A percentile compares a stretch with the other conserved stretches of the same genome.
phyloP scores from a whole-genome alignment of 2,888 invertebrate species.

The Torymus tubicola region DNA sequence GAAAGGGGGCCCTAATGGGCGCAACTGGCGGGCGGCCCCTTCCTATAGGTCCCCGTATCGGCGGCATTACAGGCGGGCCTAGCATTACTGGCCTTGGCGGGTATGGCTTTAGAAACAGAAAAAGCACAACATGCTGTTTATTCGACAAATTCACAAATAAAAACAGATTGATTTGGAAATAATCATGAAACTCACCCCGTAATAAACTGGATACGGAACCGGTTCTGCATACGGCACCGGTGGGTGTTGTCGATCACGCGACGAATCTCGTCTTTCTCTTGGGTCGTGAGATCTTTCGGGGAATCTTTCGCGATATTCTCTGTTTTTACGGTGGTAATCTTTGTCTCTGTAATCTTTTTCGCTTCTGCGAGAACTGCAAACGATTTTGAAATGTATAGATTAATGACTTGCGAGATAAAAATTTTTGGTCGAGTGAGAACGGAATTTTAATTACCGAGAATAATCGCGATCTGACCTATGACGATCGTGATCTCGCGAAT shows the following conservation, averaged over 20 bases:
- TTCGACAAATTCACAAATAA: too few relatives aligned
- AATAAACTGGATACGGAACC: conserved; percentile 42
- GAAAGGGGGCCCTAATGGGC: conserved; percentile 25
- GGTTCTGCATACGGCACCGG: conserved; percentile 25
- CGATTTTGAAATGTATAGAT: background rate
- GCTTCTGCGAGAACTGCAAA: background rate
- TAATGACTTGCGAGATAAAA: background rate
- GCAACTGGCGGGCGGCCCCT: conserved; percentile 15
- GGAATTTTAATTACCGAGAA: conserved; percentile 23
- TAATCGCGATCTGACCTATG: conserved; percentile 44
- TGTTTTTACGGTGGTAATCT: too few relatives aligned
- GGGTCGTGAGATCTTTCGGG: conserved; percentile 23
- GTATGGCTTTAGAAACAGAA: conserved; percentile 15
- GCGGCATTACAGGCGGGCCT: conserved; percentile 23
- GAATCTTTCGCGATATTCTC: conserved; percentile 22
- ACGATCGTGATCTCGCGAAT: conserved; percentile 37
- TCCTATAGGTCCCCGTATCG: conserved; percentile 32
- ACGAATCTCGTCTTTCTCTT: conserved; percentile 24
- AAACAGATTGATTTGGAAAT: too few relatives aligned
- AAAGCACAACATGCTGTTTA: background rate
- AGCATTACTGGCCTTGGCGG: conserved; percentile 43
- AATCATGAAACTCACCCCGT: conserved; percentile 25
- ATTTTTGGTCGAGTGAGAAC: background rate
- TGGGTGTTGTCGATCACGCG: conserved; percentile 27
- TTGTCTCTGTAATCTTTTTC: too few relatives aligned